phyloP scores from a whole-genome alignment of 2,113 vertebrate genomes.

The Antennarius striatus region DNA sequence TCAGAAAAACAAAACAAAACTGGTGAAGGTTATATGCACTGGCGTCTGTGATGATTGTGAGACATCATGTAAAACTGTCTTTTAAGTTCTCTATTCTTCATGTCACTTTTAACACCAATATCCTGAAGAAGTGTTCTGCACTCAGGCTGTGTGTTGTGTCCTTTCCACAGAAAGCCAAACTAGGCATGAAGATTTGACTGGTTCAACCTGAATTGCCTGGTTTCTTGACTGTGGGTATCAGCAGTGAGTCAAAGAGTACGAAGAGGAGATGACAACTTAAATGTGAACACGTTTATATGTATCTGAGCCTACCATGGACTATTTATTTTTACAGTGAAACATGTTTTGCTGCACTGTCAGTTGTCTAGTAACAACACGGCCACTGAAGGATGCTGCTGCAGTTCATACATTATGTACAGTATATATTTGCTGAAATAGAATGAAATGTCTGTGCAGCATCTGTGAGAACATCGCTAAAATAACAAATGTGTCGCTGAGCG shows the following conservation, averaged over 20 bases:
- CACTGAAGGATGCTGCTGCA: slow-evolving; percentile 4
- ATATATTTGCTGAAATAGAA: too few species aligned
- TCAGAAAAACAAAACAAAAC: too few species aligned
- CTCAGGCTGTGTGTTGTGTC: slow-evolving; percentile 10
- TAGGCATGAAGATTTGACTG: slow-evolving; percentile 91
- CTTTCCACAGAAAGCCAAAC: slow-evolving; percentile 91
- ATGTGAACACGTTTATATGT: slow-evolving; percentile 11
- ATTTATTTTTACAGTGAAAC: slow-evolving; percentile 7
- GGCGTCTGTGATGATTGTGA: too few species aligned
- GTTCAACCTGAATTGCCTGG: neutral
- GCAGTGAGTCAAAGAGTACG: slow-evolving; percentile 14
- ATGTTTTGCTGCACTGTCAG: neutral
- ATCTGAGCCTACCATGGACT: slow-evolving; percentile 13
- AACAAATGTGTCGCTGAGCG: too few species aligned
- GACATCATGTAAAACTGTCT: neutral
- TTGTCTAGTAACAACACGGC: neutral
- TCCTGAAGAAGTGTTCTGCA: neutral
- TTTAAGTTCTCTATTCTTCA: neutral
- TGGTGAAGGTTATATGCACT: too few species aligned
- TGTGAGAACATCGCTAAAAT: too few species aligned
- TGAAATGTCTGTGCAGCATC: too few species aligned
- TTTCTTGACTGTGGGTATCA: slow-evolving; percentile 19
- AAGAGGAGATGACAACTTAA: slow-evolving; percentile 1
- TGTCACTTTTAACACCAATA: neutral
- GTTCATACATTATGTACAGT: neutral